Conservation (phyloP, 2,888 invertebrate genomes). For the Aporophyla lueneburgensis region DNA sequence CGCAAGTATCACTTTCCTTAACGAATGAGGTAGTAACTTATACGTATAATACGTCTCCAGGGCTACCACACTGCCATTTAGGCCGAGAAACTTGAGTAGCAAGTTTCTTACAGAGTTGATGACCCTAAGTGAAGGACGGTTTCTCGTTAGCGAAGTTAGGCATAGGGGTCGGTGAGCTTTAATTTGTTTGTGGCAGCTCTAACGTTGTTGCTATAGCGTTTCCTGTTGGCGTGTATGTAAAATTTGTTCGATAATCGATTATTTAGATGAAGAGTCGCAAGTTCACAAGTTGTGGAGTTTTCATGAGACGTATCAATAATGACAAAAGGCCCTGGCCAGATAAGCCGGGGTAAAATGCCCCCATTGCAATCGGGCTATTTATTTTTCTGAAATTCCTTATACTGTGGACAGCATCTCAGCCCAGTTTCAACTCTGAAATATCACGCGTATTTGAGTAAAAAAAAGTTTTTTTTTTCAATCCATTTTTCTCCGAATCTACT, state of each 20-base stretch:
- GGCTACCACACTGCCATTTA: slow-evolving; percentile 51
- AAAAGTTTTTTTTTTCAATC: no score
- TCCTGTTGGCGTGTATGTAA: slow-evolving; percentile 1
- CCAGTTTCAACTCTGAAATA: no score
- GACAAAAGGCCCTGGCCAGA: no score
- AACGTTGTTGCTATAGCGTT: background rate
- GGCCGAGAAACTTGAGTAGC: slow-evolving; percentile 50
- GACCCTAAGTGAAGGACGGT: slow-evolving; percentile 46
- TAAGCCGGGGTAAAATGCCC: no score
- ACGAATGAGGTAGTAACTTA: slow-evolving; percentile 44
- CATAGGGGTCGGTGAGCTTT: slow-evolving; percentile 24
- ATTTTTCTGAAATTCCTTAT: no score
- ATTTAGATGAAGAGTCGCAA: background rate
- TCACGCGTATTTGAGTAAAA: no score
- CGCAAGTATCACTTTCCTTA: slow-evolving; percentile 49
- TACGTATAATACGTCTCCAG: slow-evolving; percentile 47
- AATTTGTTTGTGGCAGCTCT: slow-evolving; percentile 46
- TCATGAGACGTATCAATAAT: background rate
- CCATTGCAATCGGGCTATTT: no score
- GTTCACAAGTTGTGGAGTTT: background rate
- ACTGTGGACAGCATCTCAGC: no score
- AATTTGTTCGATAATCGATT: slow-evolving; percentile 7
- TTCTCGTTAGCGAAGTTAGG: slow-evolving; percentile 56
- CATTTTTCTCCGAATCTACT: no score
- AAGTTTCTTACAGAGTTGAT: slow-evolving; percentile 59